Percentiles rank a stretch among this genome's conserved stretches.
Evolutionary conservation across 2,113 vertebrate genomes (phyloP).

Genomic region (Elgaria multicarinata): DNA sequence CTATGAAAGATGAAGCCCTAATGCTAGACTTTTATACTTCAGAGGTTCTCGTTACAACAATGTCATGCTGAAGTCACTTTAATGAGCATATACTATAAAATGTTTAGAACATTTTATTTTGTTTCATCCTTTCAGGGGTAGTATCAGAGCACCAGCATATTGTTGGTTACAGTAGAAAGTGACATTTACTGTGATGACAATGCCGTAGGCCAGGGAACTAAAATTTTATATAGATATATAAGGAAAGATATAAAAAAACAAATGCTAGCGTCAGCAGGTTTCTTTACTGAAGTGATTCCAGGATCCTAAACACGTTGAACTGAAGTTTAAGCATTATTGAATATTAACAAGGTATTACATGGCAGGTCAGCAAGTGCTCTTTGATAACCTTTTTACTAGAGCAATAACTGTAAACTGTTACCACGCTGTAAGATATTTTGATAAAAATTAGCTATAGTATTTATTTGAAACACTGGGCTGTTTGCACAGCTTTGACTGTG

Average conservation of each 20-base stretch:
- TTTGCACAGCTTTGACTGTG: slow-evolving; percentile 78
- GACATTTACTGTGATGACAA: slow-evolving; percentile 41
- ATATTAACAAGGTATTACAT: slow-evolving; percentile 73
- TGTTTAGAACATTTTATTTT: slow-evolving; percentile 57
- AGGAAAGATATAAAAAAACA: neutral
- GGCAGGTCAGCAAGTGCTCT: slow-evolving; percentile 81
- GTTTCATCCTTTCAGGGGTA: slow-evolving; percentile 45
- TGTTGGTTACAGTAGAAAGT: slow-evolving; percentile 60
- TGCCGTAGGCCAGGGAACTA: slow-evolving; percentile 57
- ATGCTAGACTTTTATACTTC: slow-evolving; percentile 45
- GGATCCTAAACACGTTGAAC: slow-evolving; percentile 66
- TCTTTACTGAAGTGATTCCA: slow-evolving; percentile 68
- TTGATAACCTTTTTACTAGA: slow-evolving; percentile 82
- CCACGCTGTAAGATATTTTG: slow-evolving; percentile 84
- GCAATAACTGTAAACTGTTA: slow-evolving; percentile 88
- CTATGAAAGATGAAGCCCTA: slow-evolving; percentile 64
- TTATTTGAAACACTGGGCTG: slow-evolving; percentile 83
- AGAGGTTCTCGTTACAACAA: slow-evolving; percentile 57
- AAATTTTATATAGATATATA: slow-evolving; percentile 52
- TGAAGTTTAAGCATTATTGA: slow-evolving; percentile 76
- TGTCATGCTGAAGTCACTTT: slow-evolving; percentile 61
- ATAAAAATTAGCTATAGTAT: slow-evolving; percentile 82
- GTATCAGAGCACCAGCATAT: slow-evolving; percentile 38
- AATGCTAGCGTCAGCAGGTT: slow-evolving; percentile 61
- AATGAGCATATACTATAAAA: slow-evolving; percentile 58